Evolutionary conservation across 37 sponge, comb jelly and placozoan genomes (phyloP).

Genomic region (Axinella damicornis): DNA sequence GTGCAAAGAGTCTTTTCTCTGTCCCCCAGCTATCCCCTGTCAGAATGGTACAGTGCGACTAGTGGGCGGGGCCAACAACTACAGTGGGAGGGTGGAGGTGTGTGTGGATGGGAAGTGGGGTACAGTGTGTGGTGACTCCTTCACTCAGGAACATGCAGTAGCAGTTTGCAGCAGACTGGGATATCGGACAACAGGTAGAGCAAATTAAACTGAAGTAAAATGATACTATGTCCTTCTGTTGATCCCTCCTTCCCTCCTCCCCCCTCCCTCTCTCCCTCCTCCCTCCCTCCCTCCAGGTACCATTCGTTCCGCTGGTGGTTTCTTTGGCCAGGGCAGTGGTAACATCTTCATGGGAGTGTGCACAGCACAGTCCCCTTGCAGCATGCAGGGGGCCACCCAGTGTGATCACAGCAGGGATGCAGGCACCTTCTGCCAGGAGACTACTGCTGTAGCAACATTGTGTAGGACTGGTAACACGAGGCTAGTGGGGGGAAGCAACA

Average conservation of each 20-base stretch:
- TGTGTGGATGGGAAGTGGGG: slow-evolving; percentile 38
- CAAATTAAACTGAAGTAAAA: too few relatives aligned
- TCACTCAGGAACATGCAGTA: not conserved
- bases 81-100: slow-evolving; percentile 38
- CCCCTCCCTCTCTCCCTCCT: not conserved
- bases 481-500: not conserved
- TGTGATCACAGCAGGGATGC: too few relatives aligned
- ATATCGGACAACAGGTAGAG: not conserved
- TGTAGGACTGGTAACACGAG: slow-evolving; percentile 7
- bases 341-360: not conserved
- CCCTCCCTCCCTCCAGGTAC: not conserved
- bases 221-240: too few relatives aligned
- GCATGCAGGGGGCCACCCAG: too few relatives aligned
- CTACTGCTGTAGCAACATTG: not conserved
- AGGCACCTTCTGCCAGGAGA: too few relatives aligned
- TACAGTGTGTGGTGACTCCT: slow-evolving; percentile 38
- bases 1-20: too few relatives aligned
- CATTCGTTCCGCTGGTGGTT: not conserved
- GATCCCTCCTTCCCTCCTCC: not conserved
- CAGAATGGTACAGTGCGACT: not conserved
- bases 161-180: not conserved
- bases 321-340: not conserved
- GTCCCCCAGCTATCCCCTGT: slow-evolving; percentile 27
- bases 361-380: too few relatives aligned
- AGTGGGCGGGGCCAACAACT: not conserved